phyloP scores from a whole-genome alignment of 2,888 invertebrate species.

The Melinaea menophilus region DNA sequence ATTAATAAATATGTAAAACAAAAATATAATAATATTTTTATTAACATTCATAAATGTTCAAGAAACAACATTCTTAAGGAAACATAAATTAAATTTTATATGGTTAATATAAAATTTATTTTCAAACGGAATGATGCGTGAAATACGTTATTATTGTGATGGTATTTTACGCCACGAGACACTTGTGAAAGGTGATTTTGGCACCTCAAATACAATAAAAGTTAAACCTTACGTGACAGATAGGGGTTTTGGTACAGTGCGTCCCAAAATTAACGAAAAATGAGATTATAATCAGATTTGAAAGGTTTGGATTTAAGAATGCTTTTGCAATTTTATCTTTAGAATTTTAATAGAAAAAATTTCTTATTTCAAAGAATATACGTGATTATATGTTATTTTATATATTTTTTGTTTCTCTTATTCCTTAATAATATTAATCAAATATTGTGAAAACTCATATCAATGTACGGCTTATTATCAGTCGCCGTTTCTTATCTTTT shows the following conservation, averaged over 20 bases:
- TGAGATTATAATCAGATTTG: slow-evolving; percentile 35
- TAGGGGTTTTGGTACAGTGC: slow-evolving; percentile 36
- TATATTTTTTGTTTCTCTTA: not conserved
- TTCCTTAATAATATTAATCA: not conserved
- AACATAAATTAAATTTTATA: too few species aligned
- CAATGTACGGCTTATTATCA: not conserved
- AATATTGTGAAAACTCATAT: not conserved
- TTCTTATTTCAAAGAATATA: not conserved
- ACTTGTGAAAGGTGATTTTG: slow-evolving; percentile 38
- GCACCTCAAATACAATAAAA: slow-evolving; percentile 35
- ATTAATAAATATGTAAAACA: too few species aligned
- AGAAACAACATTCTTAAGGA: too few species aligned
- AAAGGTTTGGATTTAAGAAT: not conserved
- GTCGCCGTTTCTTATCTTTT: not conserved
- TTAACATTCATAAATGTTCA: too few species aligned
- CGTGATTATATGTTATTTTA: not conserved
- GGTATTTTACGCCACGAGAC: slow-evolving; percentile 11
- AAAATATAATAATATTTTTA: too few species aligned
- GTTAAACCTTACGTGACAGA: slow-evolving; percentile 32
- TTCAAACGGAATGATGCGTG: too few species aligned
- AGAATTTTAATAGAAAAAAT: not conserved
- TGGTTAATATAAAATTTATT: too few species aligned
- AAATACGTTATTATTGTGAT: not conserved
- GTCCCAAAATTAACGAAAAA: slow-evolving; percentile 47
- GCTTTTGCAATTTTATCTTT: not conserved